A percentile compares a stretch with the other conserved stretches of the same genome.
Conservation (phyloP, 2,797 vertebrate genomes). For the Rachycentron canadum region DNA sequence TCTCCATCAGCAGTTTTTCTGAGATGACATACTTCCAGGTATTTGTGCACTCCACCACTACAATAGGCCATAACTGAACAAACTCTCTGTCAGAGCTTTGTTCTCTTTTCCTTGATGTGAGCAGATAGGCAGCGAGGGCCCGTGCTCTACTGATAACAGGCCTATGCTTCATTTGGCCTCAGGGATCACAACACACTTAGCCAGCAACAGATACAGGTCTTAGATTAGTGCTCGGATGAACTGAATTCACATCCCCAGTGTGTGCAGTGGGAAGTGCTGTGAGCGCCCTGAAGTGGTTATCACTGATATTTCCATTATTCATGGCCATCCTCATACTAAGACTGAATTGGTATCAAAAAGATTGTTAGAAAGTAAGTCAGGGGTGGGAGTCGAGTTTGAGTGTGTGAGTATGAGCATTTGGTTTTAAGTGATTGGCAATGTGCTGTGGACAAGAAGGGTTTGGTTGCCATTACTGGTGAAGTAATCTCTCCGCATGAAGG, state of each 20-base stretch:
- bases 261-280: constrained; percentile 53
- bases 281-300: constrained; percentile 67
- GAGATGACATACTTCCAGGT: constrained; percentile 66
- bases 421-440: constrained; percentile 70
- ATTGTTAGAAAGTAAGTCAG: constrained; percentile 67
- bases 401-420: constrained; percentile 46
- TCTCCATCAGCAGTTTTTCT: constrained; percentile 35
- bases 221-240: constrained; percentile 68
- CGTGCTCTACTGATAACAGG: constrained; percentile 75
- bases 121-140: constrained; percentile 74
- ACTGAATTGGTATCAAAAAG: constrained; percentile 50
- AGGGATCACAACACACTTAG: constrained; percentile 75
- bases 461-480: constrained; percentile 86
- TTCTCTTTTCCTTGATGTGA: constrained; percentile 73
- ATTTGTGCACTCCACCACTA: constrained; percentile 46
- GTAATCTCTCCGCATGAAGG: constrained; percentile 84
- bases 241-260: constrained; percentile 54
- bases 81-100: constrained; percentile 64
- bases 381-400: constrained; percentile 34
- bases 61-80: constrained; percentile 49
- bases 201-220: constrained; percentile 74
- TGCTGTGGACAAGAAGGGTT: constrained; percentile 67
- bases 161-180: constrained; percentile 75
- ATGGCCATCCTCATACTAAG: constrained; percentile 51
- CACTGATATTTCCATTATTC: constrained; percentile 73